A percentile compares a stretch with the other conserved stretches of the same genome.
Conservation (phyloP, 2,113 vertebrate species). For the Prinia subflava region DNA sequence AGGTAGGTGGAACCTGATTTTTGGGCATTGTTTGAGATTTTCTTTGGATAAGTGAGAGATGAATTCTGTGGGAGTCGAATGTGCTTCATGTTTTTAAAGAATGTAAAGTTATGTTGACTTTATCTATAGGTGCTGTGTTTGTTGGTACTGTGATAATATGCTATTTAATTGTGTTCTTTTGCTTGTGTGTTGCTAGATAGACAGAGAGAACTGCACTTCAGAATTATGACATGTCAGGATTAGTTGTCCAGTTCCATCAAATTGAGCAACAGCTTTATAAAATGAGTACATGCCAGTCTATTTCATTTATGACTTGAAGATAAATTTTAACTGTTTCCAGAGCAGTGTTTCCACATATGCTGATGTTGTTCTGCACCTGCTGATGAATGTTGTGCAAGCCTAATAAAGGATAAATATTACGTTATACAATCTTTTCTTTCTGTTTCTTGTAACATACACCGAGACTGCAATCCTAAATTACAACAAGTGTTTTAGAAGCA, state of each 20-base stretch:
- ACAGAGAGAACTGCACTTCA: background rate
- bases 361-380: background rate
- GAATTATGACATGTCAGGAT: background rate
- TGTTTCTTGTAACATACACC: background rate
- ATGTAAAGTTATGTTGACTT: background rate
- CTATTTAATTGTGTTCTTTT: background rate
- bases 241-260: background rate
- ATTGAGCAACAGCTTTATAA: constrained; percentile 26
- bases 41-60: background rate
- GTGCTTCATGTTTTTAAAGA: background rate
- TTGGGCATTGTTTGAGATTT: background rate
- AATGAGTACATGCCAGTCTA: background rate
- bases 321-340: constrained; percentile 14
- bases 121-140: background rate
- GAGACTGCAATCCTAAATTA: background rate
- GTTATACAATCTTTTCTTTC: background rate
- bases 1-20: constrained; percentile 75
- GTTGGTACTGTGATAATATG: background rate
- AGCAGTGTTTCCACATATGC: background rate
- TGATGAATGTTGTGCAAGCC: background rate
- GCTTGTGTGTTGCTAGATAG: background rate
- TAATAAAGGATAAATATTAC: background rate
- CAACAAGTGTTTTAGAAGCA: background rate
- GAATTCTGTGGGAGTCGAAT: background rate
- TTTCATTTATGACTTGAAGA: constrained; percentile 2